These are phyloP conservation scores for Zele albiditarsus DNA, from an alignment of 2,888 invertebrate genomes.

Conservation along the genomic window DNA sequence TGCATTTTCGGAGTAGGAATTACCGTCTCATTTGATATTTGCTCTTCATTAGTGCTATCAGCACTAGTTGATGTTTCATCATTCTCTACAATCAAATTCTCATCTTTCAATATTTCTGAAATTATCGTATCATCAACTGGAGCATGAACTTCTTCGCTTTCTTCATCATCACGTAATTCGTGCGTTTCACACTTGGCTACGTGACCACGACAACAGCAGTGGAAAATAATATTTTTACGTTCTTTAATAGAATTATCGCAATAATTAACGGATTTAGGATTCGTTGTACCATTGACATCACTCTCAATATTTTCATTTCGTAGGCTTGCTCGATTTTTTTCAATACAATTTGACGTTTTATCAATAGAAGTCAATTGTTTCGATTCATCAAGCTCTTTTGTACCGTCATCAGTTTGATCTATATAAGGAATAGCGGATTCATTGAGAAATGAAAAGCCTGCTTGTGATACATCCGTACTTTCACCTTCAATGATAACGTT, in stretches of 20 bases:
- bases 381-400: slow-evolving; percentile 40
- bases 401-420: slow-evolving; percentile 57
- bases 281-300: neutral
- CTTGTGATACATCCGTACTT: slow-evolving; percentile 16
- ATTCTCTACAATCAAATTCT: slow-evolving; percentile 40
- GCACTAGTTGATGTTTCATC: slow-evolving; percentile 42
- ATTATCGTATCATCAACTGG: neutral
- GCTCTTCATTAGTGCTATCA: slow-evolving; percentile 39
- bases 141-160: neutral
- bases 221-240: slow-evolving; percentile 33
- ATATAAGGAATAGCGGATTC: slow-evolving; percentile 58
- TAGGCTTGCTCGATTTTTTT: slow-evolving; percentile 6
- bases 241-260: no score
- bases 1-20: slow-evolving; percentile 51
- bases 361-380: slow-evolving; percentile 40
- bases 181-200: slow-evolving; percentile 43
- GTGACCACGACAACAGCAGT: slow-evolving; percentile 47
- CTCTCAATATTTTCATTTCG: slow-evolving; percentile 25
- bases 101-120: slow-evolving; percentile 19
- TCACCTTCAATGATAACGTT: slow-evolving; percentile 33
- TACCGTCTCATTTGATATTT: slow-evolving; percentile 10
- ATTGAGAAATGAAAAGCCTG: slow-evolving; percentile 39
- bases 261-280: neutral
- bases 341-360: slow-evolving; percentile 17
- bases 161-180: neutral